Conservation (phyloP, 2,888 invertebrate species). For the Resseliella maxima region DNA sequence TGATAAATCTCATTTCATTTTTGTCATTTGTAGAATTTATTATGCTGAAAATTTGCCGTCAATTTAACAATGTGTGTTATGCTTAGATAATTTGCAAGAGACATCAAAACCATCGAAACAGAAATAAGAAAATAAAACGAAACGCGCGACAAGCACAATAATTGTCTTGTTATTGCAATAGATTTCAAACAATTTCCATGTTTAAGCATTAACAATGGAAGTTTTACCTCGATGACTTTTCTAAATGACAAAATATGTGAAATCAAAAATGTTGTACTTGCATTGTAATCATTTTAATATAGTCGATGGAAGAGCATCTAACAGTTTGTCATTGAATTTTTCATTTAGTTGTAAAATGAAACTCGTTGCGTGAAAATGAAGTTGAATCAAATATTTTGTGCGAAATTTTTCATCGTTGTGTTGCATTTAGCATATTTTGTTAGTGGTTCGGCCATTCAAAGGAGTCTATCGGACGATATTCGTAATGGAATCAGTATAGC, state of each 20-base stretch:
- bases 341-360: constrained; percentile 28
- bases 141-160: constrained; percentile 35
- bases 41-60: neutral
- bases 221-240: constrained; percentile 37
- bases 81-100: neutral
- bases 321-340: neutral
- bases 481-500: constrained; percentile 35
- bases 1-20: constrained; percentile 30
- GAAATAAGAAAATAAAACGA: neutral
- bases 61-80: neutral
- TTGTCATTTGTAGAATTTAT: neutral
- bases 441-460: constrained; percentile 5
- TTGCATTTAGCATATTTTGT: neutral
- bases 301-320: neutral
- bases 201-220: constrained; percentile 14
- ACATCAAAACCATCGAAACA: constrained; percentile 5
- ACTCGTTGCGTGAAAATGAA: neutral
- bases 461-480: constrained; percentile 39
- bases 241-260: constrained; percentile 2
- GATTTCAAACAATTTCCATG: neutral
- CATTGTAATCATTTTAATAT: neutral
- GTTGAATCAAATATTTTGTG: neutral
- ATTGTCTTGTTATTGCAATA: constrained; percentile 20
- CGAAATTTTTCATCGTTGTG: neutral
- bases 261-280: neutral